Conservation (phyloP, 1,140 invertebrate species). For the Sweltsa coloradensis region DNA sequence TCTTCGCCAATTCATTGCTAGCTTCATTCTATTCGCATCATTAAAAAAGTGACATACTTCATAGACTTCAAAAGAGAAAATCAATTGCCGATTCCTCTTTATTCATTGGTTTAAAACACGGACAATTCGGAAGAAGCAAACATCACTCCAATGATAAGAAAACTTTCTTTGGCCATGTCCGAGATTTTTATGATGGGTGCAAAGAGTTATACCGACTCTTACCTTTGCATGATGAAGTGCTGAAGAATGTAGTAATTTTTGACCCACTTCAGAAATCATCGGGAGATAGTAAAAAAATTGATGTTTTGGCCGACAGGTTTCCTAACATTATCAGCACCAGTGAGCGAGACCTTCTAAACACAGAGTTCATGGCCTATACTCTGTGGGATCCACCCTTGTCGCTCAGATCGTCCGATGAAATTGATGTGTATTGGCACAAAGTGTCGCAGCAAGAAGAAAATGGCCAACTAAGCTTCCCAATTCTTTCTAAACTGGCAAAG, state of each 20-base stretch:
- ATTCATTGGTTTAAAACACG: too few species aligned
- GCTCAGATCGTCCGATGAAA: background rate
- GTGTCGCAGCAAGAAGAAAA: background rate
- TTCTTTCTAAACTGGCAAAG: background rate
- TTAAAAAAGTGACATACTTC: too few species aligned
- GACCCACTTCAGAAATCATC: background rate
- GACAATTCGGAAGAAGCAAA: too few species aligned
- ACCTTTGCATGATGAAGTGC: background rate
- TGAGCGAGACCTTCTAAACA: background rate
- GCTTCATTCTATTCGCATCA: too few species aligned
- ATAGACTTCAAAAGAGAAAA: too few species aligned
- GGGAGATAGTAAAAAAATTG: background rate
- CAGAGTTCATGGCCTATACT: background rate
- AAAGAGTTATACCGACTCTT: background rate
- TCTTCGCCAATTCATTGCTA: too few species aligned
- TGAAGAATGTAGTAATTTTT: background rate
- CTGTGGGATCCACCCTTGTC: background rate
- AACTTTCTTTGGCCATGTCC: background rate
- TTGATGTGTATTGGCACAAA: slow-evolving; percentile 2
- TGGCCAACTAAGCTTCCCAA: slow-evolving; percentile 2
- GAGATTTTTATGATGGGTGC: background rate
- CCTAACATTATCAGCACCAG: background rate
- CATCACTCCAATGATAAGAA: too few species aligned
- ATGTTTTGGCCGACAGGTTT: background rate
- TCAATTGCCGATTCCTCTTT: too few species aligned